Conservation (phyloP, 2,113 vertebrate species). For the Siphamia tubifer region DNA sequence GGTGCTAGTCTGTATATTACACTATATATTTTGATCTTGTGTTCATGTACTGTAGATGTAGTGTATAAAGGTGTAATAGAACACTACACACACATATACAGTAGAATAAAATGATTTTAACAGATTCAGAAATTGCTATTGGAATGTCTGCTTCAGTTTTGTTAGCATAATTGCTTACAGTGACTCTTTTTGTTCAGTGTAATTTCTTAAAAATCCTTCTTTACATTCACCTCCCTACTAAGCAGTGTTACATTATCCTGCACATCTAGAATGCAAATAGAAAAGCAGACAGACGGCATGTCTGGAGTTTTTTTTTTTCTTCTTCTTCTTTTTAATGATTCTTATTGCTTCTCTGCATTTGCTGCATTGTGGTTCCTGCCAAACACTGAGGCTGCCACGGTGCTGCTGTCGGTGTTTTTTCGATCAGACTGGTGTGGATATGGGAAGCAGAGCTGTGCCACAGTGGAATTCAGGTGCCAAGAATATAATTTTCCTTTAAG, state of each 20-base stretch:
- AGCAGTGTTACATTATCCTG: constrained; percentile 48
- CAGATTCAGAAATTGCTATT: too few species aligned
- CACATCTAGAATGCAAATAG: constrained; percentile 60
- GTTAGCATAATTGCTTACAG: neutral
- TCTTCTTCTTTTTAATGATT: constrained; percentile 45
- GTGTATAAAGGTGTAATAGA: too few species aligned
- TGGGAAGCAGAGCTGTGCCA: constrained; percentile 52
- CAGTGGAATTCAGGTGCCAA: constrained; percentile 66
- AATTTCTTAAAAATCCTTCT: constrained; percentile 26
- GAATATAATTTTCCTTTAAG: constrained; percentile 73
- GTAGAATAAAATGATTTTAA: too few species aligned
- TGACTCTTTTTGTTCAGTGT: constrained; percentile 35
- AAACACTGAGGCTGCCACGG: constrained; percentile 53
- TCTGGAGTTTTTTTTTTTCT: constrained; percentile 49
- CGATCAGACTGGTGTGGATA: constrained; percentile 60
- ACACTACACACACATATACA: too few species aligned
- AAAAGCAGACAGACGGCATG: constrained; percentile 61
- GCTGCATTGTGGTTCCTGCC: constrained; percentile 51
- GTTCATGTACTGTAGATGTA: neutral
- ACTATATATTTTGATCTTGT: too few species aligned
- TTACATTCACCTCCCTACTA: constrained; percentile 22
- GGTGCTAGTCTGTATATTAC: neutral
- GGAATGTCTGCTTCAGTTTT: neutral
- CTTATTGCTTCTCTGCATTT: constrained; percentile 45
- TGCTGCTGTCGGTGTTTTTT: constrained; percentile 60